Conservation (phyloP, 2,888 invertebrate genomes). For the Pseudanteris insignis region DNA sequence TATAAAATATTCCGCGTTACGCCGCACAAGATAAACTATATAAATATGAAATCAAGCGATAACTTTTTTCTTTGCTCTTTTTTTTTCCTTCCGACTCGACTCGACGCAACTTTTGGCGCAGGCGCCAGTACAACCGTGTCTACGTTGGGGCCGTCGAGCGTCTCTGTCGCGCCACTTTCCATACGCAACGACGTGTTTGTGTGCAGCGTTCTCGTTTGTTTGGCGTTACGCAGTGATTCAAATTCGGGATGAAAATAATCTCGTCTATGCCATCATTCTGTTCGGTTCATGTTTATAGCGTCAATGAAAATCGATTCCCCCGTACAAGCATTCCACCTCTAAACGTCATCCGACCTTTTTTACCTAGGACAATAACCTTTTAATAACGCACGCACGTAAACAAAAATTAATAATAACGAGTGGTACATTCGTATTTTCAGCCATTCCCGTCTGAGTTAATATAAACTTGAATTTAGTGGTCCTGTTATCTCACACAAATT, state of each 20-base stretch:
- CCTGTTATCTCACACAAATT: too few relatives aligned
- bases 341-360: too few relatives aligned
- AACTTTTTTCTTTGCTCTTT: too few relatives aligned
- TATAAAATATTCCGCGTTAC: constrained; percentile 31
- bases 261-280: constrained; percentile 9
- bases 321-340: too few relatives aligned
- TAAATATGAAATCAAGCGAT: constrained; percentile 35
- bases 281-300: constrained; percentile 10
- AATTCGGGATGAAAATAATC: constrained; percentile 33
- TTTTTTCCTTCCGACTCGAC: too few relatives aligned
- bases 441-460: too few relatives aligned
- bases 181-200: constrained; percentile 8
- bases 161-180: constrained; percentile 6
- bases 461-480: too few relatives aligned
- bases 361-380: too few relatives aligned
- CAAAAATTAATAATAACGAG: too few relatives aligned
- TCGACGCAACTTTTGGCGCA: constrained; percentile 16
- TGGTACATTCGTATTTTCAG: too few relatives aligned
- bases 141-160: not conserved
- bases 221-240: constrained; percentile 27
- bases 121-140: constrained; percentile 5
- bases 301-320: constrained; percentile 26
- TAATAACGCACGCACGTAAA: too few relatives aligned
- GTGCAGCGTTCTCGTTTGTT: constrained; percentile 23
- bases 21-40: constrained; percentile 24